Conservation (phyloP, 2,113 vertebrate genomes). For the Oryctolagus cuniculus region mOryCun1.1 NC_091433.1:174273501-174274000, state of each 20-base stretch:
- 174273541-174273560: background rate
- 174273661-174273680: background rate
- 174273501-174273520: background rate
- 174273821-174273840: background rate
- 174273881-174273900: background rate
- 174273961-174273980: background rate
- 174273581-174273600: background rate
- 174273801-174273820: background rate
- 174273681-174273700: background rate
- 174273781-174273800: background rate
- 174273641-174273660: background rate
- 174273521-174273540: background rate
- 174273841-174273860: background rate
- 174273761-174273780: background rate
- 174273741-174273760: too few species aligned
- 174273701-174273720: background rate
- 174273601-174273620: constrained; percentile 1
- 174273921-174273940: background rate
- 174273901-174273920: background rate
- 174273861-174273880: background rate
- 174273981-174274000: background rate
- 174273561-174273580: background rate
- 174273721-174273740: background rate
- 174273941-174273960: background rate
- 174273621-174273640: background rate